Evolutionary conservation across 1,140 invertebrate genomes (phyloP).

Genomic region (Drosophila subobscura): DNA sequence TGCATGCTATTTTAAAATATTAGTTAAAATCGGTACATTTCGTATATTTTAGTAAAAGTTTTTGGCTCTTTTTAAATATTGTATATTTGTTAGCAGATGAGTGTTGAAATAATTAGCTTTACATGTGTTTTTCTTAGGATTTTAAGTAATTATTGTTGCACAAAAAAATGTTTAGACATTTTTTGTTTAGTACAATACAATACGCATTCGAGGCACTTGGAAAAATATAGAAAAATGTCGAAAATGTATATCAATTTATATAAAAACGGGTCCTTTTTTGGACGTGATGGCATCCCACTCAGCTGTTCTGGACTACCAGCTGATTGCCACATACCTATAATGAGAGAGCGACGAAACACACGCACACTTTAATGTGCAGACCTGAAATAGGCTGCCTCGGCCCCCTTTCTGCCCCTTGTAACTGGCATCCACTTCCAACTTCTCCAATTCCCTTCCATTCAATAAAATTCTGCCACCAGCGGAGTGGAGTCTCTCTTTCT

Average conservation of each 20-base stretch:
- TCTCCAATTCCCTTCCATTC: constrained; percentile 55
- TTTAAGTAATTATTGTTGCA: neutral
- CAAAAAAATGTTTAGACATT: neutral
- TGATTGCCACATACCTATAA: constrained; percentile 20
- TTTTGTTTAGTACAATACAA: neutral
- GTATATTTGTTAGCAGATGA: neutral
- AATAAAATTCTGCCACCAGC: constrained; percentile 56
- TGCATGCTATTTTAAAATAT: too few species aligned
- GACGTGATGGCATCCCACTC: constrained; percentile 50
- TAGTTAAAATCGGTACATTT: too few species aligned
- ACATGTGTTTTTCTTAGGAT: neutral
- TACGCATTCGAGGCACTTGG: neutral
- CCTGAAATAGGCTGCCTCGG: neutral
- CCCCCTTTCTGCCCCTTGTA: constrained; percentile 10
- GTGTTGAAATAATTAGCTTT: too few species aligned
- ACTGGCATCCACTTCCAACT: constrained; percentile 24
- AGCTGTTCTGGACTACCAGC: constrained; percentile 58
- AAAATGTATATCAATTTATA: neutral
- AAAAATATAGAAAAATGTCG: neutral
- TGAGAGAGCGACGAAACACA: neutral
- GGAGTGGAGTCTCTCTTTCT: constrained; percentile 20
- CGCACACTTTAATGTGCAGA: neutral
- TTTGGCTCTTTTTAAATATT: neutral
- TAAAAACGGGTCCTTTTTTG: neutral
- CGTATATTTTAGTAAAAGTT: too few species aligned